These are phyloP conservation scores for Microplitis demolitor DNA, from an alignment of 1,140 invertebrate genomes.

Conservation along the genomic window DNA sequence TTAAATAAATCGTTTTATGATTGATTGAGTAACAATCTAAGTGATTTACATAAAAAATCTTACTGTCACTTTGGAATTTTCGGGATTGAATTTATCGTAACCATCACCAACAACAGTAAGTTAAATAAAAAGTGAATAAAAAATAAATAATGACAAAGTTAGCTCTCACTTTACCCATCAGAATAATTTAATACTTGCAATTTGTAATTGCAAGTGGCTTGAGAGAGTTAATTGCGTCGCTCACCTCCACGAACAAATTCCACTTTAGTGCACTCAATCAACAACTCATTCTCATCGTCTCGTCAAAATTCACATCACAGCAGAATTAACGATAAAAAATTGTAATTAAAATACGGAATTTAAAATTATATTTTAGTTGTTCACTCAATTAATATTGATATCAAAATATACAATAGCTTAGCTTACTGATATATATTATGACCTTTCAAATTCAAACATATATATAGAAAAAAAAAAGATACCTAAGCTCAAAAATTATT, in stretches of 20 bases:
- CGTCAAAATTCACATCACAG: background rate
- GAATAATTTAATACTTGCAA: background rate
- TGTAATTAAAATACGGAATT: background rate
- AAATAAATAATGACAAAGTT: background rate
- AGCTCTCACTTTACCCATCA: background rate
- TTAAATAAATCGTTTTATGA: background rate
- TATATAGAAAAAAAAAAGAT: too few relatives aligned
- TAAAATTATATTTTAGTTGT: background rate
- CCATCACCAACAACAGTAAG: background rate
- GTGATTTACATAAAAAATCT: background rate
- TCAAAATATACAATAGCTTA: background rate
- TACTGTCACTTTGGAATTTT: background rate
- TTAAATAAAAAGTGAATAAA: background rate
- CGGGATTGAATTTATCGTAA: background rate
- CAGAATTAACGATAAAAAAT: background rate
- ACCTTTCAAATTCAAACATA: too few relatives aligned
- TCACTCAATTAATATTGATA: background rate
- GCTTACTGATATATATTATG: too few relatives aligned
- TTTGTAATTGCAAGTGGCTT: background rate
- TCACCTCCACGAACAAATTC: background rate
- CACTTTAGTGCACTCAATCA: conserved; percentile 4
- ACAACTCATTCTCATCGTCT: background rate
- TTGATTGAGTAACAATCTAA: background rate
- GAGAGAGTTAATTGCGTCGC: conserved; percentile 4
- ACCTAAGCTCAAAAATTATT: too few relatives aligned